Evolutionary conservation across 2,888 invertebrate genomes (phyloP), one percentile per base, ranked within the genome.

Genomic region (Exocentrus adspersus): DNA sequence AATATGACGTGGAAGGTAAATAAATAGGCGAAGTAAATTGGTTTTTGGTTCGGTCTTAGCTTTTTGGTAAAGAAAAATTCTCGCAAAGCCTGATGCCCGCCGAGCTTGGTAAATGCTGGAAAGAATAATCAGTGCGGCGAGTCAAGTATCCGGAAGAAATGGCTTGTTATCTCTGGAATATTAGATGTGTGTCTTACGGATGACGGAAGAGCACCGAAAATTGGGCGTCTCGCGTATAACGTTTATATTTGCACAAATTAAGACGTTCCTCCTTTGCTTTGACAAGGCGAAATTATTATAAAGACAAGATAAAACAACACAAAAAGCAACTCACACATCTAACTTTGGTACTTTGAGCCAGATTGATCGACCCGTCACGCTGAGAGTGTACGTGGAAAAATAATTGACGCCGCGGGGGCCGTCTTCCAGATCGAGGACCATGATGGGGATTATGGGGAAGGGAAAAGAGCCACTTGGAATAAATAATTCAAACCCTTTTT

Each of bases 361-460:
- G 60, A 60, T 60, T 51, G 60, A 60, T 60, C 41, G 43, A 43
- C 52, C 53, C 37, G 60, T 60, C 60, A 60, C 19, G 43, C 24
- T n/a, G 30, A 20, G 19, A 41, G 30, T 53, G 51, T 43, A 50
- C 53, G 45, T 21, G 60, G 60, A 45, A 60, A 59, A 52, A 60
- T 60, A 60, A 53, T 52, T 60, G 60, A 43, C 14, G 37, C 41
- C 19, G 60, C 52, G 60, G 60, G 53, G 60, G 53, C 51, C 30
- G 45, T 32, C 32, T 24, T 43, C 21, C 24, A 42, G 32, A 60
- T 45, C 32, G 52, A 37, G 48, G 4, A 21, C 24, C 30, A 14
- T 7, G 14, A 32, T 20, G 48, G 20, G 37, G 30, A 58, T 37
- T 58, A 16, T 19, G 20, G 3, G 19, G 37, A 7, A 16, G 50